Base-by-base conservation (phyloP, 2,797 vertebrate species). In the Pipistrellus nathusii region DNA sequence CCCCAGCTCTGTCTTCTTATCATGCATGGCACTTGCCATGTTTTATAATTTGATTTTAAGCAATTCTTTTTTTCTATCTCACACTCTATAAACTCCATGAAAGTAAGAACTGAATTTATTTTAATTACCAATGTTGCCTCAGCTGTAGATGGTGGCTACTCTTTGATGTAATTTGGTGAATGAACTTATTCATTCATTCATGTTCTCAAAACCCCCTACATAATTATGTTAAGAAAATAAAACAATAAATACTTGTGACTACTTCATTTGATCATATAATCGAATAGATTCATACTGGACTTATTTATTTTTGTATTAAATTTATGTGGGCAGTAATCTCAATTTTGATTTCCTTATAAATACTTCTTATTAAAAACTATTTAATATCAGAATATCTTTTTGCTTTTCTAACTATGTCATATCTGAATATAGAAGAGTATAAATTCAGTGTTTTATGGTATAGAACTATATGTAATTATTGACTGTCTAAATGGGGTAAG, bases 341-440 rank as follows among this genome's bases (percentile, higher is more conserved):
- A 27, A 90, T 64, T 72, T 88, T 93, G 5, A 76, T 2, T 88
- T 80, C 1, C 25, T 66, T 66, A 46, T 71, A 76, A 69, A 14
- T 3, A 66, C 0, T 12, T 77, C 10, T 86, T 57, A 72, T 92
- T 32, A 21, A 18, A 71, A 78, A 73, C 6, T 71, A 44, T 62
- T 92, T 82, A 46, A 82, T 25, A 76, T 59, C 10, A 57, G 38
- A 90, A 51, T 84, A 64, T 64, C 57, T 81, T 88, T 76, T 76
- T 85, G 5, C 2, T 64, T 81, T 90, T 81, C 41, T 8, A 59
- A 18, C 35, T 84, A 44, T 66, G 27, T 35, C 23, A 41, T 57
- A 80, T 8, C 4, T 92, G 35, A 21, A 80, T 25, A 48, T 11
- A 51, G n/a, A n/a, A 68, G 17, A 73, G 14, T 25, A 78, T n/a